Evolutionary conservation across 1,140 invertebrate genomes (phyloP), one percentile per base, ranked within the genome.

Genomic region (Asbolus verrucosus): DNA sequence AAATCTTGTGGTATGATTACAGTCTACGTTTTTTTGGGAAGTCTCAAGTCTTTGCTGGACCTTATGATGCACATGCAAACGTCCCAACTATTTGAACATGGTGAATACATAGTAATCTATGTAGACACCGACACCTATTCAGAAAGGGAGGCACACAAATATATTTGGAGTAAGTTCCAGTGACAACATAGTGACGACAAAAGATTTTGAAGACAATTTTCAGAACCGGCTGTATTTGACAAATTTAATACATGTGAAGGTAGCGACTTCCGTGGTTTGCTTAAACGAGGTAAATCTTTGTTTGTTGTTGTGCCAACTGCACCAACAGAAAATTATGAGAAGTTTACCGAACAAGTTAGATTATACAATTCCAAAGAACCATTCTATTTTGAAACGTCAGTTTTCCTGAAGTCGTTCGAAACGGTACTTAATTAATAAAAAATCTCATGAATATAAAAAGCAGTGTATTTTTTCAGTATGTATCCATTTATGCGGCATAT

Each of bases 21-120:
- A 95, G 93, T 98, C 79, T 98, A 98, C 80, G 91, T 98, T 14
- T 96, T 97, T 77, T 84, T 98, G 69, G 96, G 96, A 0, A 88
- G 89, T 6, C 82, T 90, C 0, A 88, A 88, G 27, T 89, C 91
- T 9, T 84, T 98, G 14, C 90, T 95, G 41, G 93, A 96, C 69
- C 90, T 98, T 84, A 95, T 98, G 92, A 88, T 87, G 31, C 90
- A 91, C 5, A 94, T 98, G 92, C 91, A 97, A 79, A 90, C 90
- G 60, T 85, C 91, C 54, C 89, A 94, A 62, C 78, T 98, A 46
- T 92, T 98, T 77, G 90, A 92, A 13, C 91, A 94, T 65, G 95
- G 96, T 6, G 93, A 98, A 79, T 98, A 98, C 80, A 93, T 97
- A 85, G 93, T 98, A 36, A 96, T 98, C 77, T 94, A 93, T 80